Percentiles rank a stretch among this genome's conserved stretches.
These are phyloP conservation scores for Amazona finschi DNA, from an alignment of 2,797 vertebrate species.

Conservation along the genomic window DNA sequence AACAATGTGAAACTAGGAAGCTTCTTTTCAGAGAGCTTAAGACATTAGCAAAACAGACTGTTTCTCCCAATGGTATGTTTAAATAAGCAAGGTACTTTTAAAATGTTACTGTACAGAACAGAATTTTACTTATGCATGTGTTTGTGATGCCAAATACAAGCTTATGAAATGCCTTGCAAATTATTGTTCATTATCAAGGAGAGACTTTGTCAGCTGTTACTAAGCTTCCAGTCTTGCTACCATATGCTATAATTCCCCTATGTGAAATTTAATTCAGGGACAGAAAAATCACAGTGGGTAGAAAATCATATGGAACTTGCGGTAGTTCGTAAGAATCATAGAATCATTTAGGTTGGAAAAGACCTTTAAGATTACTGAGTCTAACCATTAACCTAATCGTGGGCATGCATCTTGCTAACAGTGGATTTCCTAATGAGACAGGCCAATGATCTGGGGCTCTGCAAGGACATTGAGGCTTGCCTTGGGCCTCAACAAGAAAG, in stretches of 20 bases:
- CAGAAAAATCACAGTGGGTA: not conserved
- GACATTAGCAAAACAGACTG: slow-evolving; percentile 53
- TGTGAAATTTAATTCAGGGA: not conserved
- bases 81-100: slow-evolving; percentile 19
- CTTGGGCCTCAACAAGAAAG: too few relatives aligned
- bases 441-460: too few relatives aligned
- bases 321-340: not conserved
- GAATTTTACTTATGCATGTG: slow-evolving; percentile 16
- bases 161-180: not conserved
- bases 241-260: not conserved
- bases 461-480: too few relatives aligned
- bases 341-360: not conserved
- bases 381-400: too few relatives aligned
- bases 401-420: too few relatives aligned
- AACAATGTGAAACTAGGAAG: not conserved
- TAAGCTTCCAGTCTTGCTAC: not conserved
- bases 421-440: too few relatives aligned
- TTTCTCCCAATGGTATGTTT: slow-evolving; percentile 42
- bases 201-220: not conserved
- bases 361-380: not conserved
- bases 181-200: not conserved
- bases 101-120: not conserved
- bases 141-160: not conserved
- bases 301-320: not conserved
- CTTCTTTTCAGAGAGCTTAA: slow-evolving; percentile 15